These are phyloP conservation scores for Mythimna lalbum DNA, from an alignment of 2,888 invertebrate genomes.

Conservation along the genomic window DNA sequence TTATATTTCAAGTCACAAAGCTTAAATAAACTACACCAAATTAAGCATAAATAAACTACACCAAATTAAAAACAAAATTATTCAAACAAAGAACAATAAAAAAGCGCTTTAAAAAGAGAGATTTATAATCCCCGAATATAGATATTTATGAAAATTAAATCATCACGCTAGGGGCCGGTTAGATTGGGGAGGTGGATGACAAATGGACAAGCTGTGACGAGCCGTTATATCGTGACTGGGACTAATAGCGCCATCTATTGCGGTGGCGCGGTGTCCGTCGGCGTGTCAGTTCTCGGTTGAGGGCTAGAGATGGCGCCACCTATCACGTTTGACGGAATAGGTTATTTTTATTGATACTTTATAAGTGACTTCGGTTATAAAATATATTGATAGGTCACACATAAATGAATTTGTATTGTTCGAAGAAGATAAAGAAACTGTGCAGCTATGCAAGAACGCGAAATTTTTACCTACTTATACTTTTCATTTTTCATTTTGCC, in stretches of 20 bases:
- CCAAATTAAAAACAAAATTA: conserved; percentile 44
- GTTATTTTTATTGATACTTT: not conserved
- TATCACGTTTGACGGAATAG: conserved; percentile 4
- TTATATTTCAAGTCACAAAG: not conserved
- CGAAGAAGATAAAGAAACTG: rapidly evolving
- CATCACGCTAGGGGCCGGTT: conserved; percentile 75
- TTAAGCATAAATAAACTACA: conserved; percentile 23
- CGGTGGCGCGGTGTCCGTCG: conserved; percentile 76
- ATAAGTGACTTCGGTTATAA: not conserved
- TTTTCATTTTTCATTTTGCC: not conserved
- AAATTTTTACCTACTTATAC: not conserved
- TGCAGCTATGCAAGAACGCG: not conserved
- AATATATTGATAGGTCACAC: not conserved
- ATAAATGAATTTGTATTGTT: too few relatives aligned
- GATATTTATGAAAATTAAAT: conserved; percentile 83
- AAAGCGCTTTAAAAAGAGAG: conserved; percentile 56
- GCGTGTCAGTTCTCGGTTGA: conserved; percentile 70
- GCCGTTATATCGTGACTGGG: conserved; percentile 76
- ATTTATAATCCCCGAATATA: conserved; percentile 67
- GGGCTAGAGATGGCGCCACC: conserved; percentile 71
- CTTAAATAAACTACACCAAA: conserved; percentile 26
- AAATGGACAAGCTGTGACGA: conserved; percentile 85
- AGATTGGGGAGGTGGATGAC: conserved; percentile 75
- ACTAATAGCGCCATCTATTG: conserved; percentile 89
- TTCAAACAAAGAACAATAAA: conserved; percentile 46